Conservation (phyloP, 1,140 invertebrate species). For the Alviniconcha marisindica region DNA sequence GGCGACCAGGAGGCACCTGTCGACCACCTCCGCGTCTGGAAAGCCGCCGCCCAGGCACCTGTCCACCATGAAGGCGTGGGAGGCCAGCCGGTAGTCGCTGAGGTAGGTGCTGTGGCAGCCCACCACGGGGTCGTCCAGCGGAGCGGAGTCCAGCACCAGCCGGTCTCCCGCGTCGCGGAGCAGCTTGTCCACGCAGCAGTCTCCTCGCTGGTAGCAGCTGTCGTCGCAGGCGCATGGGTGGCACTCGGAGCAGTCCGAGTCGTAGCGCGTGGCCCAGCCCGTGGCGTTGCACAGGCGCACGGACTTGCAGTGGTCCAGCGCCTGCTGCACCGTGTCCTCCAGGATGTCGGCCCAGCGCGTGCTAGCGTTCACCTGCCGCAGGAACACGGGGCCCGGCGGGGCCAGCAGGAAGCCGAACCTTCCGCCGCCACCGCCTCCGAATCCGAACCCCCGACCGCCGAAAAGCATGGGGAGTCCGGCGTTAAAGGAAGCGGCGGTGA, state of each 20-base stretch:
- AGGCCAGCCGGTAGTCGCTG: neutral
- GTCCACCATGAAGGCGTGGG: constrained; percentile 36
- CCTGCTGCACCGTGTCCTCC: neutral
- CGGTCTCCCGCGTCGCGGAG: neutral
- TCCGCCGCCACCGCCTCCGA: neutral
- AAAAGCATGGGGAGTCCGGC: neutral
- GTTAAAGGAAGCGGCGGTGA: neutral
- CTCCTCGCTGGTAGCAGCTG: neutral
- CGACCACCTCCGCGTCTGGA: neutral
- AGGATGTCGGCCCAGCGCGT: constrained; percentile 15
- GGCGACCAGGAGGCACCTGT: neutral
- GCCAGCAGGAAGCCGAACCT: too few relatives aligned
- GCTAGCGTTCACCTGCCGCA: neutral
- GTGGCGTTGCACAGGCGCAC: constrained; percentile 18
- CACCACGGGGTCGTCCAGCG: neutral
- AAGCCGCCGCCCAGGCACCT: neutral
- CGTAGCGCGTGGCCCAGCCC: neutral
- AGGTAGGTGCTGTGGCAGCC: constrained; percentile 24
- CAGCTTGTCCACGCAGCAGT: constrained; percentile 32
- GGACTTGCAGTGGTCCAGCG: neutral
- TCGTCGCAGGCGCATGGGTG: constrained; percentile 26
- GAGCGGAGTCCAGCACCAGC: neutral
- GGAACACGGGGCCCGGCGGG: neutral
- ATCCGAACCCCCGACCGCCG: neutral
- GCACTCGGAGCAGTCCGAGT: constrained; percentile 15